These are phyloP conservation scores for Epinephelus cyanopodus DNA, from an alignment of 2,113 vertebrate genomes.

Conservation along the genomic window DNA sequence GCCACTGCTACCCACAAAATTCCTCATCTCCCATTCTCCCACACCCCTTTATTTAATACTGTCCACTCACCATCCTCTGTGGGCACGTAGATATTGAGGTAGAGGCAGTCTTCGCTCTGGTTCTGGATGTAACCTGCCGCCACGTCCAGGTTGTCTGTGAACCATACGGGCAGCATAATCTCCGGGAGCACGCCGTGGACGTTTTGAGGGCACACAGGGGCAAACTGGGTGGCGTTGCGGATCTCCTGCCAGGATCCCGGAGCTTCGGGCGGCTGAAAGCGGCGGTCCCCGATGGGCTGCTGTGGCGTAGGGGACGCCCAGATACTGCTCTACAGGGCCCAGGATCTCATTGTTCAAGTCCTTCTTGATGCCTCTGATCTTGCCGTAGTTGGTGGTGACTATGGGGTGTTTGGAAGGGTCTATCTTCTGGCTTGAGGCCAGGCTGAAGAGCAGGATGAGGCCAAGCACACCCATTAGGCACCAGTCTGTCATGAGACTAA, in stretches of 20 bases:
- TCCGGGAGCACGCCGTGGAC: constrained; percentile 92
- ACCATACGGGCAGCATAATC: constrained; percentile 96
- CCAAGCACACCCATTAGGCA: constrained; percentile 79
- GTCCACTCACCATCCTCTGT: constrained; percentile 92
- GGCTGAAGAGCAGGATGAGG: constrained; percentile 81
- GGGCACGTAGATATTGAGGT: constrained; percentile 95
- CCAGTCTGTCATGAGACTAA: constrained; percentile 69
- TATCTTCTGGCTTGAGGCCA: constrained; percentile 83
- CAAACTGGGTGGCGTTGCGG: constrained; percentile 92
- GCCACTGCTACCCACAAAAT: not conserved
- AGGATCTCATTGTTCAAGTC: constrained; percentile 95
- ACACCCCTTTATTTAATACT: constrained; percentile 7
- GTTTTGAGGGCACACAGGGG: constrained; percentile 93
- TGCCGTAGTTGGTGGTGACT: constrained; percentile 92
- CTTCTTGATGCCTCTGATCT: constrained; percentile 90
- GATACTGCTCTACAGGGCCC: constrained; percentile 92
- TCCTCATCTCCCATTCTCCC: constrained; percentile 9
- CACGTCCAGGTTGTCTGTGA: constrained; percentile 93
- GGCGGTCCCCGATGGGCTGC: constrained; percentile 90
- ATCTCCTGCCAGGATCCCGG: constrained; percentile 94
- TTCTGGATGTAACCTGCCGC: constrained; percentile 93
- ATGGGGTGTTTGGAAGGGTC: constrained; percentile 87
- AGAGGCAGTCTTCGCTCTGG: constrained; percentile 96
- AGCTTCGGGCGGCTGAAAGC: constrained; percentile 92
- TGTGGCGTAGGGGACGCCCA: constrained; percentile 93